Base-by-base conservation (phyloP, 2,797 vertebrate species). In the Etheostoma perlongum region DNA sequence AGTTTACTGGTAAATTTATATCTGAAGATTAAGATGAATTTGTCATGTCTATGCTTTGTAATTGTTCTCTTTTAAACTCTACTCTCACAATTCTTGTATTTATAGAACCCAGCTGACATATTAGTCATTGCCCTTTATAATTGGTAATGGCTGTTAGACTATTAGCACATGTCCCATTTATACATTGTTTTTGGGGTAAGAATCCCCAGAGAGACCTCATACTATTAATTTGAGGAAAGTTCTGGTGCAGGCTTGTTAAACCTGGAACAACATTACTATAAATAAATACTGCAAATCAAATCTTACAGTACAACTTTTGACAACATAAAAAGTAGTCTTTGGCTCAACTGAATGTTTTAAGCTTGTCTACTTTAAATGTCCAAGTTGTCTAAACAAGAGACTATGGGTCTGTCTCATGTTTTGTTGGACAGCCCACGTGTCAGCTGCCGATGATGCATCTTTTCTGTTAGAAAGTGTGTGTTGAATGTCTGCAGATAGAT, bases 381-480 rank as follows among this genome's bases (percentile, higher is more conserved):
- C 36, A 40, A 11, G 8, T 40, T 40, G 3, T 40, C 36, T 40
- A 11, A 40, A 40, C 36, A 40, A 40, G 36, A 11, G 10, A 40
- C 36, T 40, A 11, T 40, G 36, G 36, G 9, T 36, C 33, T 42
- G 23, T 16, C 13, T 51, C 18, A 15, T 21, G 27, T n/a, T 33
- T 19, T 63, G 25, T 30, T 14, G 27, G 46, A 21, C 42, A 62
- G 15, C 11, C 2, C 61, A 48, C 7, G 6, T 49, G 49, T 64
- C 46, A 49, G 15, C 18, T 21, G 18, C 49, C 33, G 2, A 49
- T 15, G 47, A 33, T 49, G 19, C 46, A 8, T 48, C n/a, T 36
- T 69, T 27, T 57, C 40, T 30, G n/a, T 69, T 48, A 59, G 8
- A 33, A 48, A 58, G 19, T 21, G 25, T 71, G 25, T 30, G 57